A percentile compares a stretch with the other conserved stretches of the same genome.
These are phyloP conservation scores for Serranus cabrilla DNA, from an alignment of 2,797 vertebrate genomes.

Conservation along the genomic window DNA sequence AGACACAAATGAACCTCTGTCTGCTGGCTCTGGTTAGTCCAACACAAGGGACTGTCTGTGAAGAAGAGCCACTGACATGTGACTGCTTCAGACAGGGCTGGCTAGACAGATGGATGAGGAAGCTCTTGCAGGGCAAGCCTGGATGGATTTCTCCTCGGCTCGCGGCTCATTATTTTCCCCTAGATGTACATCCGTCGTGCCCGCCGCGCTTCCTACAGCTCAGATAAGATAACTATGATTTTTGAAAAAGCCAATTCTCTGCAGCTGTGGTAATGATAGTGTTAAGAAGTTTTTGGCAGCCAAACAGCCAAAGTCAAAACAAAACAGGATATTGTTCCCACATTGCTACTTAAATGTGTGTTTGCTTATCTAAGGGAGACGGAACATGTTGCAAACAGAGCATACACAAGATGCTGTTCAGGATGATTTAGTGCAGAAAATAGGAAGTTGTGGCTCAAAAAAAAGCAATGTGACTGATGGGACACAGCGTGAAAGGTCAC, in stretches of 20 bases:
- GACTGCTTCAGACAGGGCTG: conserved; percentile 59
- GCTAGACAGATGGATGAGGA: conserved; percentile 46
- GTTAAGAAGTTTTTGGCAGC: conserved; percentile 25
- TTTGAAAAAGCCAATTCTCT: conserved; percentile 10
- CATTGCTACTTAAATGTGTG: conserved; percentile 41
- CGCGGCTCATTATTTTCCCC: conserved; percentile 48
- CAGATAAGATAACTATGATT: conserved; percentile 12
- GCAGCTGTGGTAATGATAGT: conserved; percentile 40
- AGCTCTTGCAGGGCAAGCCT: conserved; percentile 13
- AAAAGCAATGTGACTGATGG: conserved; percentile 44
- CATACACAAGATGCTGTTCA: conserved; percentile 27
- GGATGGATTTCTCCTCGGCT: conserved; percentile 31
- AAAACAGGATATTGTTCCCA: conserved; percentile 49
- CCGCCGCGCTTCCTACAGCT: conserved; percentile 8
- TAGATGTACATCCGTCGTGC: neutral
- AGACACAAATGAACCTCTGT: conserved; percentile 73
- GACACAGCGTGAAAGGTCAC: conserved; percentile 45
- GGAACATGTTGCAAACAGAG: conserved; percentile 25
- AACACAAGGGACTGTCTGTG: conserved; percentile 65
- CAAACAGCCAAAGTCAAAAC: conserved; percentile 38
- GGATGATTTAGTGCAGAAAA: conserved; percentile 26
- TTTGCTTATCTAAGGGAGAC: conserved; percentile 54
- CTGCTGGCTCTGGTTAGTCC: conserved; percentile 39
- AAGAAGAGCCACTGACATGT: conserved; percentile 62
- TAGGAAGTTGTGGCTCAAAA: conserved; percentile 19